Evolutionary conservation across 2,888 invertebrate species (phyloP).

Genomic region (Drosophila kuntzei): DNA sequence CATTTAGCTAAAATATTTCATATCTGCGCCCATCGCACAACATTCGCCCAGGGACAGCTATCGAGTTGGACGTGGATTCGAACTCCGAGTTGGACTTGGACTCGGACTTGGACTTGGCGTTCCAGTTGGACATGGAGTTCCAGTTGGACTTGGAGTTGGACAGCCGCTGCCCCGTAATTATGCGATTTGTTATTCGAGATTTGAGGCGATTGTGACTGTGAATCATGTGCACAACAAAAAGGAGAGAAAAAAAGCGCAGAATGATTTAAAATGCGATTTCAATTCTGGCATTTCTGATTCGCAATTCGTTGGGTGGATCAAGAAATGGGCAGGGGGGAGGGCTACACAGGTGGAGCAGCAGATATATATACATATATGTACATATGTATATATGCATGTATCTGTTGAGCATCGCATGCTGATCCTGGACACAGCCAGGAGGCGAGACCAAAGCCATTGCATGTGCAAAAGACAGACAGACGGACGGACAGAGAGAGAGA

Average conservation of each 20-base stretch:
- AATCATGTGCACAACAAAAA: slow-evolving; percentile 69
- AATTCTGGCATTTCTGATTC: slow-evolving; percentile 84
- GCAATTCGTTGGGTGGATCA: slow-evolving; percentile 57
- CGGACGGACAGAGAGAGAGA: slow-evolving; percentile 28
- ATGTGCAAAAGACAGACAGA: slow-evolving; percentile 56
- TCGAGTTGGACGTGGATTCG: slow-evolving; percentile 15
- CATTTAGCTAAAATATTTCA: slow-evolving; percentile 84
- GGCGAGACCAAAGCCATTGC: slow-evolving; percentile 68
- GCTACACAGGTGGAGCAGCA: slow-evolving; percentile 29
- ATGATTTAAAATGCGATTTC: slow-evolving; percentile 85
- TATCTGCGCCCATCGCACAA: slow-evolving; percentile 75
- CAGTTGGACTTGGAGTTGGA: slow-evolving; percentile 42
- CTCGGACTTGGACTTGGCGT: slow-evolving; percentile 22
- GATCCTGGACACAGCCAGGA: slow-evolving; percentile 67
- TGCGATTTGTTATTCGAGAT: slow-evolving; percentile 85
- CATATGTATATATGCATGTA: slow-evolving; percentile 28
- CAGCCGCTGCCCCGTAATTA: slow-evolving; percentile 84
- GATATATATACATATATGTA: slow-evolving; percentile 20
- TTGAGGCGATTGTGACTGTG: slow-evolving; percentile 84
- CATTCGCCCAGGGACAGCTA: slow-evolving; percentile 51
- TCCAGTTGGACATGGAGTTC: slow-evolving; percentile 14
- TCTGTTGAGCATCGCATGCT: slow-evolving; percentile 78
- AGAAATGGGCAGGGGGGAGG: not conserved
- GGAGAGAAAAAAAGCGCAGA: slow-evolving; percentile 54
- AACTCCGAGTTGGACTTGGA: slow-evolving; percentile 17